Conservation (phyloP, 1,140 invertebrate genomes). For the Camponotus pennsylvanicus region DNA sequence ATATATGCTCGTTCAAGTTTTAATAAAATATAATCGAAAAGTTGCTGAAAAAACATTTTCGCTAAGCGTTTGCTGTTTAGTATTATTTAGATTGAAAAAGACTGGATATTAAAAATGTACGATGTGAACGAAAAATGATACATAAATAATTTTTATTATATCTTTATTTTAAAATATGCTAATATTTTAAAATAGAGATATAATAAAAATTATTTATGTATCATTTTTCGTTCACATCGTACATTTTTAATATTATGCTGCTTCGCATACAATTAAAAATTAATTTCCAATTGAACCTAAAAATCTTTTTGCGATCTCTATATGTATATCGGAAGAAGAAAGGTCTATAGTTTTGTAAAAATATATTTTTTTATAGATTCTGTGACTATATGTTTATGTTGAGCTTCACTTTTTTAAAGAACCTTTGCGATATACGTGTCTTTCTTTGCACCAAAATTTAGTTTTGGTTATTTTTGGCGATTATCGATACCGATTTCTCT, state of each 20-base stretch:
- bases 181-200: not conserved
- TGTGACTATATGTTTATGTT: not conserved
- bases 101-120: not conserved
- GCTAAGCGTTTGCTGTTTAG: not conserved
- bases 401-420: not conserved
- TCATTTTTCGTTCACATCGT: not conserved
- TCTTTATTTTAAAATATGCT: not conserved
- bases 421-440: not conserved
- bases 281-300: not conserved
- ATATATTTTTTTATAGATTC: too few relatives aligned
- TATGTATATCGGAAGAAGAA: too few relatives aligned
- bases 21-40: not conserved
- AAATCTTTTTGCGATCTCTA: not conserved
- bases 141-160: not conserved
- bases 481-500: not conserved
- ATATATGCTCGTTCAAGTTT: not conserved
- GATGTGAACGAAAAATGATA: not conserved
- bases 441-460: slow-evolving; percentile 15
- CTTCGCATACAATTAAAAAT: too few relatives aligned
- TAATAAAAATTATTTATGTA: not conserved
- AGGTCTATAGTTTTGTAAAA: too few relatives aligned
- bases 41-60: not conserved
- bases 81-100: not conserved
- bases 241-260: not conserved
- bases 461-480: not conserved